Evolutionary conservation across 2,888 invertebrate species (phyloP), one percentile per base, ranked within the genome.

Genomic region (Anorthoa munda): DNA sequence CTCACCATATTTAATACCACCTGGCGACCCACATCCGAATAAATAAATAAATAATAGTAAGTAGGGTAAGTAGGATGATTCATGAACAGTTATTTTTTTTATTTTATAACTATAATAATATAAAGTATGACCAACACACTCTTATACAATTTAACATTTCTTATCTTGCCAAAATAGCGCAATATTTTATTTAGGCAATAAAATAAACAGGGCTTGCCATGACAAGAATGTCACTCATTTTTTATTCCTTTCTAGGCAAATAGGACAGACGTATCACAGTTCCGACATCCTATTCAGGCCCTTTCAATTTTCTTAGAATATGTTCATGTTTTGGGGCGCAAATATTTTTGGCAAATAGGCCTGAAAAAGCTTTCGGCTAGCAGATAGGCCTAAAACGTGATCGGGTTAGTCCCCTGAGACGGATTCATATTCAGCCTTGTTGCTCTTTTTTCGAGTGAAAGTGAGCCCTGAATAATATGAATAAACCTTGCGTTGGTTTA

Each of bases 381-480:
- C 39, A 39, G n/a, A 73, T 56, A 61, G 51, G 21, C 18, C 72
- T 58, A 48, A 48, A 58, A 66, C 68, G 65, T 73, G 79, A 60
- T 66, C 51, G 13, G 4, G 21, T 45, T 21, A 15, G 12, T 78
- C 78, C 55, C 64, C 1, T 17, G 50, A 68, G 78, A 61, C 17
- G 2, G 50, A 46, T 63, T 21, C 11, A 1, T 51, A 45, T 61
- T 15, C 26, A 7, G 21, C 11, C 51, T 61, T 51, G 18, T 75
- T 69, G 67, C 50, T 70, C 68, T 31, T 70, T 48, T 67, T 77
- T 58, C 18, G n/a, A 17, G 39, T 59, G 48, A 63, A 67, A 58
- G 58, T 64, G 51, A 63, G 23, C 13, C 31, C 26, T 75, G 63
- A 63, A 68, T 76, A 63, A 68, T 76, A 76, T 76, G 46, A 68